Evolutionary conservation across 2,113 vertebrate genomes (phyloP).

Genomic region (Passerina amoena): DNA sequence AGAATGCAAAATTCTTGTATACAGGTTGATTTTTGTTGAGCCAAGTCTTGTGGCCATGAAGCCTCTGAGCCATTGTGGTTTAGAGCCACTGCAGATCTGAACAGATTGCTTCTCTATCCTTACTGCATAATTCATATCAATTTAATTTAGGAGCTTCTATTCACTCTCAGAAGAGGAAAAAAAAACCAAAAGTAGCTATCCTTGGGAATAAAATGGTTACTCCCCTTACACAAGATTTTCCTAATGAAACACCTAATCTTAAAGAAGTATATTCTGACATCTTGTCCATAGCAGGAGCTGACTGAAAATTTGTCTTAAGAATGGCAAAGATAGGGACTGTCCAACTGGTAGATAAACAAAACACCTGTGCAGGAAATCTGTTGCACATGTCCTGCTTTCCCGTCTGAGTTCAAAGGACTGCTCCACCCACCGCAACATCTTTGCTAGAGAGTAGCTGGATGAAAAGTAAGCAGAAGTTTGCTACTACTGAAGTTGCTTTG

Average conservation of each 20-base stretch:
- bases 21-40: background rate
- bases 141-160: background rate
- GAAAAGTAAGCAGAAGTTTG: background rate
- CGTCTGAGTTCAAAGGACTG: background rate
- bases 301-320: background rate
- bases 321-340: background rate
- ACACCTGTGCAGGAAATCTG: background rate
- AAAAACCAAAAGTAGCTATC: background rate
- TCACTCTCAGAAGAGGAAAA: background rate
- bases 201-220: background rate
- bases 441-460: background rate
- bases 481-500: background rate
- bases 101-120: background rate
- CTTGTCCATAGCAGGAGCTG: background rate
- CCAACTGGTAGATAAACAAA: background rate
- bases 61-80: background rate
- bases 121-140: background rate
- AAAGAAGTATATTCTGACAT: background rate
- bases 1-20: background rate
- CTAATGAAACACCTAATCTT: background rate
- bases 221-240: background rate
- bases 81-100: background rate
- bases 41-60: background rate
- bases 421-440: background rate
- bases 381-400: background rate